Evolutionary conservation across 2,113 vertebrate genomes (phyloP), one percentile per base, ranked within the genome.

Genomic region (Cebus imitator): DNA sequence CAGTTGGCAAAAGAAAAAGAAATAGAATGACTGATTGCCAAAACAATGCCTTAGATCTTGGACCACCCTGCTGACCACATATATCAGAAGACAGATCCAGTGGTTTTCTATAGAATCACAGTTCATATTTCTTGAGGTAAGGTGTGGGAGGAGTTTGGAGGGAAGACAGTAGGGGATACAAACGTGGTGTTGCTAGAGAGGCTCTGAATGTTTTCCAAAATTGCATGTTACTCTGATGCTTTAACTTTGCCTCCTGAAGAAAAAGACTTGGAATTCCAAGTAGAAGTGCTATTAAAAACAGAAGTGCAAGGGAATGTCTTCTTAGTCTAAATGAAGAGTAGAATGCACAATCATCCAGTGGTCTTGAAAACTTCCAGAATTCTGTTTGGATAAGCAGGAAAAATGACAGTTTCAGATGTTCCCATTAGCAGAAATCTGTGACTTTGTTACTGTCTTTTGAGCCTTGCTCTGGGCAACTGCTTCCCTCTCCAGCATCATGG

Each of bases 311-410:
- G 50, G 95, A 94, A 81, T 80, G n/a, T 88, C 40, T 95, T 90
- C 70, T 80, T 90, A 93, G 73, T 81, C 40, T 57, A 91, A 85
- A 91, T 64, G 23, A 93, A 96, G 50, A 79, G 37, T 25, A 93
- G 57, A 91, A 88, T 27, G 87, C 43, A 87, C 10, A 61, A n/a
- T 57, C 64, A 85, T 52, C 64, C 66, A 80, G 30, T 81, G 86
- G 79, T 68, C 87, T 96, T 88, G 72, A 91, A 57, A 43, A 80
- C 12, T 88, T 70, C 55, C 48, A 95, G 87, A 82, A 87, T 70
- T 92, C 61, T 93, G 21, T 91, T 61, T 68, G 72, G 18, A 75
- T 45, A 70, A 76, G 50, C 81, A 61, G 87, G 32, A 27, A 81
- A 40, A 73, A 40, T 23, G 48, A 61, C 66, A 79, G 40, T 37